Base-by-base conservation (phyloP, 2,888 invertebrate species). In the Epistrophella euchroma region DNA sequence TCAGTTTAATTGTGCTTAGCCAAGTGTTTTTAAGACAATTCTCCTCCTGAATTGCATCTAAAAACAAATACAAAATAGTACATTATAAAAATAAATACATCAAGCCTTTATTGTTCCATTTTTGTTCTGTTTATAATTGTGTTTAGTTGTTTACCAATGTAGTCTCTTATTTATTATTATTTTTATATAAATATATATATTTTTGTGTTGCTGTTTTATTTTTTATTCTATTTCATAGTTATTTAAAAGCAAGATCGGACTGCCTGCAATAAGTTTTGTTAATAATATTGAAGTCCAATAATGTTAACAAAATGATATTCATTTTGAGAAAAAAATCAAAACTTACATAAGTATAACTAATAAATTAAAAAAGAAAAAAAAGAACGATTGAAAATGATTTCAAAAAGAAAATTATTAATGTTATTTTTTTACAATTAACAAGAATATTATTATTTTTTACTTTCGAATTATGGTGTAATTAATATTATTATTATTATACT, bases 231-330 rank as follows among this genome's bases (percentile, higher is more conserved):
- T 66, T 45, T 73, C 66, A 25, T 85, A 76, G 37, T 64, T 72
- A 64, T 47, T 19, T 77, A 72, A 84, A 73, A 84, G 75, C 81
- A 86, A 87, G 87, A 88, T n/a, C 74, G 91, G 91, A 91, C 91
- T 91, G 91, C 91, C 91, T 91, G 92, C 91, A 91, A 91, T 91
- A 91, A 90, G 89, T 91, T 90, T 89, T 90, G 90, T 90, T 91
- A 90, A 90, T 89, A 90, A 88, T 90, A 89, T 89, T 90, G 88
- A 89, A 90, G 90, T 90, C 90, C 90, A 90, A 88, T 87, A 82
- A 82, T 90, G 90, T 91, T 91, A 90, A 91, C 90, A 91, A 90
- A 89, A 90, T 90, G 89, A 88, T 90, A 90, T 90, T 90, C 90
- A 89, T 89, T 90, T 89, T 89, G 89, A 90, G 90, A 88, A 68